Conservation (phyloP, 2,797 vertebrate genomes). For the Enteromius thamalakanensis region DNA sequence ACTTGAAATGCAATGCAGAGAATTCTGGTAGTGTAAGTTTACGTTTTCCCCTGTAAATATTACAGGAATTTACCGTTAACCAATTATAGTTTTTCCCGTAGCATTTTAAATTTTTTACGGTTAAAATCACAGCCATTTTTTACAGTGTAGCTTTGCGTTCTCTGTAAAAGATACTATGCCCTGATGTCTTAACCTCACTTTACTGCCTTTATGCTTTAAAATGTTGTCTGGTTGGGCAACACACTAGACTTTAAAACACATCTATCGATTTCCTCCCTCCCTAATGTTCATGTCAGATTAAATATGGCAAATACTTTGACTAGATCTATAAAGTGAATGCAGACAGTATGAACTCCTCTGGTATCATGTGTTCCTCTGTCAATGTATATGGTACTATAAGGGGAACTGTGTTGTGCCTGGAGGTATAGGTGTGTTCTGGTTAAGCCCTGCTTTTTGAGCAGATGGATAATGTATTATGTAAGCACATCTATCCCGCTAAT, state of each 20-base stretch:
- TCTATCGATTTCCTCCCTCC: background rate
- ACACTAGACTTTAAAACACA: background rate
- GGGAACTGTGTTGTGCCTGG: constrained; percentile 22
- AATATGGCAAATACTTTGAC: background rate
- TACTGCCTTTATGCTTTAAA: background rate
- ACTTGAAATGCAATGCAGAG: too few species aligned
- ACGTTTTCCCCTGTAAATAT: too few species aligned
- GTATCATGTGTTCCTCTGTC: background rate
- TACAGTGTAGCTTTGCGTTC: background rate
- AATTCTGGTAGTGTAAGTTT: too few species aligned
- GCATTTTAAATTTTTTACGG: too few species aligned
- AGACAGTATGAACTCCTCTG: background rate
- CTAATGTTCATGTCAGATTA: constrained; percentile 6
- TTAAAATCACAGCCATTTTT: too few species aligned
- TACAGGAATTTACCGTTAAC: too few species aligned
- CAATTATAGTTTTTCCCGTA: too few species aligned
- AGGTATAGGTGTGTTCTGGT: constrained; percentile 42
- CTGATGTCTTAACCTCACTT: background rate
- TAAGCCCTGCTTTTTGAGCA: constrained; percentile 66
- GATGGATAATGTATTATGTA: constrained; percentile 82
- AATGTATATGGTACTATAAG: background rate
- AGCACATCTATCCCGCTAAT: constrained; percentile 79
- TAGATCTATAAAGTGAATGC: background rate
- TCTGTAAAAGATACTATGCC: background rate
- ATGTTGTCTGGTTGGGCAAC: background rate